These are phyloP conservation scores for Pteruthius melanotis DNA, from an alignment of 2,113 vertebrate species.

Conservation along the genomic window DNA sequence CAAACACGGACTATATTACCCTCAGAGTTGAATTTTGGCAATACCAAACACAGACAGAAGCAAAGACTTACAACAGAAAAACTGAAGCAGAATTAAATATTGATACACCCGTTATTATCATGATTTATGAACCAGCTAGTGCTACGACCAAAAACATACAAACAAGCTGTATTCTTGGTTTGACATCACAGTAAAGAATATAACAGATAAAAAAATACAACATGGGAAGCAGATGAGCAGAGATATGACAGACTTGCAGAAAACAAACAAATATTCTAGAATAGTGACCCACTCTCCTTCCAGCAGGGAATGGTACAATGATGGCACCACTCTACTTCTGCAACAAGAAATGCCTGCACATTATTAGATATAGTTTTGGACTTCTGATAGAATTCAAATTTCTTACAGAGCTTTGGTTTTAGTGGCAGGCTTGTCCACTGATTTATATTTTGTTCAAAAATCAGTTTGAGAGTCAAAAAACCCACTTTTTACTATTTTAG, in stretches of 20 bases:
- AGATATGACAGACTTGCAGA: not conserved
- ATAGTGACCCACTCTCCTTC: not conserved
- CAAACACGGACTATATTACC: not conserved
- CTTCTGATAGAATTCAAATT: not conserved
- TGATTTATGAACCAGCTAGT: not conserved
- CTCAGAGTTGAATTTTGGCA: not conserved
- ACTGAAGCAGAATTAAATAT: not conserved
- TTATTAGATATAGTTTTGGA: not conserved
- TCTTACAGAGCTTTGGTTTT: not conserved
- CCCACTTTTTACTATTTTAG: not conserved
- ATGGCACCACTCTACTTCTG: not conserved
- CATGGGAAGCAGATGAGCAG: not conserved
- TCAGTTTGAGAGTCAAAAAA: not conserved
- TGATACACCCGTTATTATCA: not conserved
- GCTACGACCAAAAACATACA: not conserved
- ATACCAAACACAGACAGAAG: not conserved
- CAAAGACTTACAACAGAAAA: not conserved
- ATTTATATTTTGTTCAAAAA: not conserved
- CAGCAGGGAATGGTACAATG: not conserved
- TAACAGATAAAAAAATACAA: not conserved
- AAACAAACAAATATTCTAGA: not conserved
- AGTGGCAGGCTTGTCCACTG: not conserved
- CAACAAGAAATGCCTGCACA: not conserved
- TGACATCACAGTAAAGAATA: not conserved
- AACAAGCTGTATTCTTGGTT: not conserved